These are phyloP conservation scores for Neotoma lepida DNA, from an alignment of 2,113 vertebrate genomes.

Conservation along the genomic window DNA sequence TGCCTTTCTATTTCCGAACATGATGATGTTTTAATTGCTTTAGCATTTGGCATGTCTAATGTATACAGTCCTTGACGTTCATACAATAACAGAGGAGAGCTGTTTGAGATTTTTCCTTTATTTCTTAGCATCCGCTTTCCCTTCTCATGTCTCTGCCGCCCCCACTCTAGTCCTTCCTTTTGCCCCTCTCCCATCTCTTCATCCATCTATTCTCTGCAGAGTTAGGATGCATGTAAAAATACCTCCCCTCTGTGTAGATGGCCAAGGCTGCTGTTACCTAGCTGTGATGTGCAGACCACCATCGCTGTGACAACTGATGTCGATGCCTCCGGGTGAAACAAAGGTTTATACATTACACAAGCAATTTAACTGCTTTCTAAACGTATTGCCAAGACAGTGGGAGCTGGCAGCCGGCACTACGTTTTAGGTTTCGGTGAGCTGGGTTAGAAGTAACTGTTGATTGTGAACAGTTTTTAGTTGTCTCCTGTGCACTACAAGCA, in stretches of 20 bases:
- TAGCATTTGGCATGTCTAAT: slow-evolving; percentile 79
- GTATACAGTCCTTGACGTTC: slow-evolving; percentile 82
- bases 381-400: slow-evolving; percentile 99
- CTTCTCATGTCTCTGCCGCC: slow-evolving; percentile 22
- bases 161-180: slow-evolving; percentile 1
- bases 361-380: slow-evolving; percentile 99
- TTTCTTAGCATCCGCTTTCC: slow-evolving; percentile 69
- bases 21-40: slow-evolving; percentile 83
- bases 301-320: slow-evolving; percentile 94
- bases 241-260: slow-evolving; percentile 85
- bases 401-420: slow-evolving; percentile 92
- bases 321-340: slow-evolving; percentile 94
- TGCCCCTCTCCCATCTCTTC: slow-evolving; percentile 29
- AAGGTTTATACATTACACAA: slow-evolving; percentile 99
- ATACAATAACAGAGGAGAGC: slow-evolving; percentile 84
- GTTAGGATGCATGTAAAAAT: slow-evolving; percentile 80
- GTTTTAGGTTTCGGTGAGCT: slow-evolving; percentile 92
- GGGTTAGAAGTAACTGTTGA: slow-evolving; percentile 92
- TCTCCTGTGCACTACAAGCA: slow-evolving; percentile 94
- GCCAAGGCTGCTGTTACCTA: slow-evolving; percentile 92
- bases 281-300: slow-evolving; percentile 96
- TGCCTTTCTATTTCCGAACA: slow-evolving; percentile 81
- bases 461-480: slow-evolving; percentile 93
- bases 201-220: background rate
- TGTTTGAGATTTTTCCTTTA: slow-evolving; percentile 81